These are phyloP conservation scores for Zaprionus nigranus DNA, from an alignment of 1,140 invertebrate genomes.

Conservation along the genomic window DNA sequence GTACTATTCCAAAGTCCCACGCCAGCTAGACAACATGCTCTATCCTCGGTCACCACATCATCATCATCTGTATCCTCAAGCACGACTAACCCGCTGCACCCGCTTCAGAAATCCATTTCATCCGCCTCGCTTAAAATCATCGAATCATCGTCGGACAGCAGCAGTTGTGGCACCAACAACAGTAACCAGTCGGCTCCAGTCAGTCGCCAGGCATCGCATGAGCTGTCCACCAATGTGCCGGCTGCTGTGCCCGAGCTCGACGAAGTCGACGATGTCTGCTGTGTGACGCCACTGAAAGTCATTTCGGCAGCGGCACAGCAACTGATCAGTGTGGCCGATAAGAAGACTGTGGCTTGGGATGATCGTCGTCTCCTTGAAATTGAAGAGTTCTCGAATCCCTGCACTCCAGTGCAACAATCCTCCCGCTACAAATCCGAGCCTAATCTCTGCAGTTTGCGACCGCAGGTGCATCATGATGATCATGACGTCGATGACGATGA, in stretches of 20 bases:
- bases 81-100: slow-evolving; percentile 58
- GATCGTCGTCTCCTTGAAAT: slow-evolving; percentile 67
- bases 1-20: slow-evolving; percentile 82
- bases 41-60: slow-evolving; percentile 53
- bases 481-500: slow-evolving; percentile 30
- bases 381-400: slow-evolving; percentile 78
- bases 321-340: slow-evolving; percentile 53
- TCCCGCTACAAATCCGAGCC: slow-evolving; percentile 82
- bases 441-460: slow-evolving; percentile 72
- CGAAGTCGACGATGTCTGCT: slow-evolving; percentile 59
- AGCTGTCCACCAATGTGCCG: slow-evolving; percentile 23
- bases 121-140: slow-evolving; percentile 71
- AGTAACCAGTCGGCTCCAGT: slow-evolving; percentile 69
- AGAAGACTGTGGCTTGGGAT: slow-evolving; percentile 76
- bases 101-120: slow-evolving; percentile 81
- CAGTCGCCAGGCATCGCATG: slow-evolving; percentile 72
- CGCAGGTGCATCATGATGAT: slow-evolving; percentile 40
- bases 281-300: slow-evolving; percentile 71
- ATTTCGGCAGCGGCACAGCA: slow-evolving; percentile 70
- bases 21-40: slow-evolving; percentile 37
- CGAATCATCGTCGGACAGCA: slow-evolving; percentile 66
- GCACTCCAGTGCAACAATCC: slow-evolving; percentile 72
- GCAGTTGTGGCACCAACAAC: slow-evolving; percentile 38
- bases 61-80: slow-evolving; percentile 44
- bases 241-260: slow-evolving; percentile 50